A percentile compares a stretch with the other conserved stretches of the same genome.
Evolutionary conservation across 2,888 invertebrate species (phyloP).

Genomic region (Argyresthia albistria): DNA sequence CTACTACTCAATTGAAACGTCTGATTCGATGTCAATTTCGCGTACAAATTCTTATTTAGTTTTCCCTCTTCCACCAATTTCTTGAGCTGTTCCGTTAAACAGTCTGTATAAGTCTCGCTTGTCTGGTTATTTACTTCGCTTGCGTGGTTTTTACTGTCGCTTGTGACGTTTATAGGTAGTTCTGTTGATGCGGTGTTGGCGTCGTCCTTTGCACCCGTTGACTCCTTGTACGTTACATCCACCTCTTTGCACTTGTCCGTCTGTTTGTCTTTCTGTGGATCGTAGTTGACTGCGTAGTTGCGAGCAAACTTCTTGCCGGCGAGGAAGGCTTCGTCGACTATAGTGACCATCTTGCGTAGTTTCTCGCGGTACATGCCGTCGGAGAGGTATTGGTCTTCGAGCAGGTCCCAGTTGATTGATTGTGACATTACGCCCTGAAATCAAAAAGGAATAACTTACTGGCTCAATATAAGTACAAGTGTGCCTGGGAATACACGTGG

Average conservation of each 20-base stretch:
- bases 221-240: background rate
- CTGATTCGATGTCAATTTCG: constrained; percentile 53
- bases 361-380: constrained; percentile 86
- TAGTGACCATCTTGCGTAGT: constrained; percentile 89
- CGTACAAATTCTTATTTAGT: constrained; percentile 45
- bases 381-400: constrained; percentile 89
- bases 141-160: constrained; percentile 13
- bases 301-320: constrained; percentile 84
- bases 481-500: too few species aligned
- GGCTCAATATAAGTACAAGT: too few species aligned
- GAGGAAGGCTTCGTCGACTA: constrained; percentile 80
- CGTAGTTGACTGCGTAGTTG: constrained; percentile 52
- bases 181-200: constrained; percentile 18
- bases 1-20: constrained; percentile 52
- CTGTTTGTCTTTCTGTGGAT: background rate
- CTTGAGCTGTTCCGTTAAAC: constrained; percentile 35
- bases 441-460: background rate
- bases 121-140: constrained; percentile 10
- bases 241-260: background rate
- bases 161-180: constrained; percentile 34
- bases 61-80: constrained; percentile 44
- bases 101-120: background rate
- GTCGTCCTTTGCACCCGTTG: constrained; percentile 7
- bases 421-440: constrained; percentile 93
- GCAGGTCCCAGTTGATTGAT: constrained; percentile 93